Base-by-base conservation (phyloP, 2,797 vertebrate genomes). In the Capromys pilorides region DNA sequence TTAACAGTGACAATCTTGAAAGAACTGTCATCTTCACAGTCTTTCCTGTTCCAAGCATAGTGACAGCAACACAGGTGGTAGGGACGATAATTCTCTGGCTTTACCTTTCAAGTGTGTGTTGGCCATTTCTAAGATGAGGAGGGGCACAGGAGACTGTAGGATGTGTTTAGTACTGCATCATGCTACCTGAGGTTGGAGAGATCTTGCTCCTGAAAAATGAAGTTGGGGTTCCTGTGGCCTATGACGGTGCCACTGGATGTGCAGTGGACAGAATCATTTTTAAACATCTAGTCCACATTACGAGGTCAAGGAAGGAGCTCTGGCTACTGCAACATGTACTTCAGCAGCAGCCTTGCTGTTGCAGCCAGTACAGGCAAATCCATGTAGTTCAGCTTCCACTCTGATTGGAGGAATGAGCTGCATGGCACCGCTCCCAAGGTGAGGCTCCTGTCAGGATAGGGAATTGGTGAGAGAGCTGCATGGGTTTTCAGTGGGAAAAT, bases 41-140 rank as follows among this genome's bases (percentile, higher is more conserved):
- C 90, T 99, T 98, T 2, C 98, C 98, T 98, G 99, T 98, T 69
- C 99, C 98, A 9, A 99, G 98, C 98, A 98, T 98, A 88, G 98
- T 98, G 8, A 98, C 98, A 21, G 98, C 98, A 57, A 98, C 98
- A 0, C 98, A 99, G 91, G 98, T 98, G 14, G 98, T 98, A 41
- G 98, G 98, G 97, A 99, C 98, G 96, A 99, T 96, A 16, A 99
- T 98, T 67, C 98, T 57, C 16, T 14, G 36, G 93, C 98, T 69
- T 98, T 98, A 9, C 98, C 99, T 97, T 98, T 98, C 98, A 98
- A 96, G 95, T 99, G 98, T 98, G 97, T 66, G 98, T 98, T 95
- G 77, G 98, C 99, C 97, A 99, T 99, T 93, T 98, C 98, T 22
- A 97, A 98, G 94, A 98, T 98, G 89, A 98, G 98, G 97, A 99